A percentile compares a stretch with the other conserved stretches of the same genome.
Conservation (phyloP, 2,888 invertebrate genomes). For the Digitonthophagus gazella region DNA sequence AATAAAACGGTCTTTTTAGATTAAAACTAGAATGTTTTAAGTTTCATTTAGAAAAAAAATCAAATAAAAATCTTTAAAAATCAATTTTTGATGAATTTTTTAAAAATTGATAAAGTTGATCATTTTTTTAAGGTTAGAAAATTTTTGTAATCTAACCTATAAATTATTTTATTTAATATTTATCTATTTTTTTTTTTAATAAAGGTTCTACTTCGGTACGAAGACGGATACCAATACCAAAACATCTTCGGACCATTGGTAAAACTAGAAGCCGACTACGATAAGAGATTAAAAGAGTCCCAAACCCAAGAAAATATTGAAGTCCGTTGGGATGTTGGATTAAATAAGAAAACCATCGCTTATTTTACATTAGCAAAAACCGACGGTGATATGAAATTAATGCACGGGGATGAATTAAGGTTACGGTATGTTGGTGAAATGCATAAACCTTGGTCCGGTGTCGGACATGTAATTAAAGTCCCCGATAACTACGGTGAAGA, state of each 20-base stretch:
- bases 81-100: too few species aligned
- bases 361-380: slow-evolving; percentile 97
- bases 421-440: slow-evolving; percentile 90
- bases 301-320: slow-evolving; percentile 98
- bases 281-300: slow-evolving; percentile 94
- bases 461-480: slow-evolving; percentile 96
- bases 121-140: not conserved
- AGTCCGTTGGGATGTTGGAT: slow-evolving; percentile 97
- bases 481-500: slow-evolving; percentile 97
- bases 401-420: slow-evolving; percentile 97
- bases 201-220: slow-evolving; percentile 67
- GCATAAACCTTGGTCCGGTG: slow-evolving; percentile 95
- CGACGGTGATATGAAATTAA: slow-evolving; percentile 97
- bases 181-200: slow-evolving; percentile 19
- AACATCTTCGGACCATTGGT: slow-evolving; percentile 97
- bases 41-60: too few species aligned
- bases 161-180: not conserved
- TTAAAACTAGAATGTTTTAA: too few species aligned
- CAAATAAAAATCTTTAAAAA: too few species aligned
- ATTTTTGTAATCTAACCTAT: not conserved
- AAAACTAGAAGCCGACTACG: slow-evolving; percentile 97
- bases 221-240: slow-evolving; percentile 99
- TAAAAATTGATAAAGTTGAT: too few species aligned
- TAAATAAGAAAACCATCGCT: slow-evolving; percentile 97
- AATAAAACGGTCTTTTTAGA: too few species aligned